These are phyloP conservation scores for Chiloscyllium punctatum DNA, from an alignment of 2,797 vertebrate genomes.

Conservation along the genomic window DNA sequence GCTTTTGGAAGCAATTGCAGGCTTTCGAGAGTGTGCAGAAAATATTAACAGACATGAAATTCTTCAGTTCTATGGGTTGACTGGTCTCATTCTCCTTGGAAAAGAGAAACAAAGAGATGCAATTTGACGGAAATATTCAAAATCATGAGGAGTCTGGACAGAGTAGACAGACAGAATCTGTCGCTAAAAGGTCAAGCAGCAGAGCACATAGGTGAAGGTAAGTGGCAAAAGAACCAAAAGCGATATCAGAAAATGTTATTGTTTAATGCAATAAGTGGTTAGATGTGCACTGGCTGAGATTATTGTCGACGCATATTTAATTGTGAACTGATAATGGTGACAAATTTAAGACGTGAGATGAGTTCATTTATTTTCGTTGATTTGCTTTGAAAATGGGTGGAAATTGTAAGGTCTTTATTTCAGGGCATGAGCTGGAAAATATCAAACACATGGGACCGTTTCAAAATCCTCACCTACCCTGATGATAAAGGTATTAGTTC, in stretches of 20 bases:
- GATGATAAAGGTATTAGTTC: neutral
- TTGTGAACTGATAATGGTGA: neutral
- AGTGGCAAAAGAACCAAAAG: neutral
- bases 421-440: neutral
- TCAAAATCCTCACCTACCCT: neutral
- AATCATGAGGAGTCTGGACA: neutral
- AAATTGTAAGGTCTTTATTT: neutral
- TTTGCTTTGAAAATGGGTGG: neutral
- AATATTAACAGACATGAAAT: too few species aligned
- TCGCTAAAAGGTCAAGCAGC: neutral
- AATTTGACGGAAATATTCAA: neutral
- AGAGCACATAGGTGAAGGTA: neutral
- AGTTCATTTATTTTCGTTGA: neutral
- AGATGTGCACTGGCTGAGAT: neutral
- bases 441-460: neutral
- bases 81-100: too few species aligned
- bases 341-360: neutral
- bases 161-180: neutral
- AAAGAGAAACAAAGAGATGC: neutral
- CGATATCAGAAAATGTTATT: neutral
- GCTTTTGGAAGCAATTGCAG: too few species aligned
- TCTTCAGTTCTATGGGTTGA: too few species aligned
- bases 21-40: too few species aligned
- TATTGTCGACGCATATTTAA: neutral
- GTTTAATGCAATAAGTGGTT: neutral